These are phyloP conservation scores for Diplodus sargus DNA, from an alignment of 2,797 vertebrate species.

Conservation along the genomic window DNA sequence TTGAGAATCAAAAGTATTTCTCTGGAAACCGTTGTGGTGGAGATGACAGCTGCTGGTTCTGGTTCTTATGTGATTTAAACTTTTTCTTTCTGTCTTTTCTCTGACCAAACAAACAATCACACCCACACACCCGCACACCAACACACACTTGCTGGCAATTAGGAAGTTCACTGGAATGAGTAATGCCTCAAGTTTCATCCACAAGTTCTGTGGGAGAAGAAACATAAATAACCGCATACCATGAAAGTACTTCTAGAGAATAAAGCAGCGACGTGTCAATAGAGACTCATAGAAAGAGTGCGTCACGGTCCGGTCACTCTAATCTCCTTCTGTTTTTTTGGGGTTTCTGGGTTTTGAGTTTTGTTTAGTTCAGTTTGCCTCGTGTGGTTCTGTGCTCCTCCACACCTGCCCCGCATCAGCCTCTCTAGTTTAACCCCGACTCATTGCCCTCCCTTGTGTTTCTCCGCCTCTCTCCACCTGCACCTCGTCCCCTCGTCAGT, in stretches of 20 bases:
- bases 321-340: no score
- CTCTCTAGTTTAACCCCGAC: no score
- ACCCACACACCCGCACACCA: not conserved
- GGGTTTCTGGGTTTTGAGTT: no score
- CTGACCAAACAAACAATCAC: no score
- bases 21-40: not conserved
- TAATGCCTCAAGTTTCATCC: not conserved
- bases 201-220: not conserved
- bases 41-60: not conserved
- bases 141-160: not conserved
- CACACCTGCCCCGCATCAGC: no score
- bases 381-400: no score
- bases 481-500: no score
- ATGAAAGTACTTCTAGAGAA: not conserved
- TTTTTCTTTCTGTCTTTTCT: not conserved
- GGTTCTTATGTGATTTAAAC: not conserved
- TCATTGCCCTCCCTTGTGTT: no score
- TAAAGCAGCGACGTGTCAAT: not conserved
- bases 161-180: constrained; percentile 5
- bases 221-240: not conserved
- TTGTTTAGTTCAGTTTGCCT: no score
- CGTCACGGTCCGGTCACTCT: no score
- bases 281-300: no score
- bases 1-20: constrained; percentile 14
- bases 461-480: no score